Base-by-base conservation (phyloP, 2,113 vertebrate species). In the Oriolus oriolus region DNA sequence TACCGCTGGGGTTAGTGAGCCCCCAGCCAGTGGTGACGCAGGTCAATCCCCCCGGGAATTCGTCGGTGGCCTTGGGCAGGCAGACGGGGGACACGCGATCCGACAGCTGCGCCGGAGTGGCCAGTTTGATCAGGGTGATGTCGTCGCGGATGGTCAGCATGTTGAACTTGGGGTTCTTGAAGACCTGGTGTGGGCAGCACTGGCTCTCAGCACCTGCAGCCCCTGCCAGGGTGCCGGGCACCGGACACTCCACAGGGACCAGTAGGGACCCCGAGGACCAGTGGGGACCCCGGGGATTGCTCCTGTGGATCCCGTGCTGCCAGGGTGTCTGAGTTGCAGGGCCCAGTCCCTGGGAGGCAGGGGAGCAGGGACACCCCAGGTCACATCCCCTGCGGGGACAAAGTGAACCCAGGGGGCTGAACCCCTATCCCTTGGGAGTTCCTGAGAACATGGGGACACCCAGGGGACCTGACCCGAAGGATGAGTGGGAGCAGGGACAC, bases 11-110 rank as follows among this genome's bases (percentile, higher is more conserved):
- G 44, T 94, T 87, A 16, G 96, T 97, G 84, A 95, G 96, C 27
- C 97, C 97, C 97, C 97, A 98, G 81, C 97, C 97, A 1, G 85
- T 96, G 85, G 97, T 97, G 89, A 97, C 96, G 1, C 97, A 98
- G 49, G 75, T 90, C n/a, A 27, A 33, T 44, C 96, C 96, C 6
- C 79, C 92, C 0, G 47, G 15, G 90, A 96, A 97, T 9, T 78
- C 47, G 0, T 97, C 93, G 1, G 71, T 53, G 44, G 54, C 39
- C 44, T 90, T 39, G 33, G 97, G 93, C 83, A 97, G 94, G 95
- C 97, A 98, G 54, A 97, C 91, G 1, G 97, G 92, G 41, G 96
- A 87, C 54, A 97, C 96, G 0, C 47, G 83, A 4, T 27, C 20
- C 0, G 64, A 87, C 20, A 96, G 7, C 20, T 44, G 16, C 0